phyloP scores from a whole-genome alignment of 2,113 vertebrate genomes.

The Chlamydotis undulata region DNA sequence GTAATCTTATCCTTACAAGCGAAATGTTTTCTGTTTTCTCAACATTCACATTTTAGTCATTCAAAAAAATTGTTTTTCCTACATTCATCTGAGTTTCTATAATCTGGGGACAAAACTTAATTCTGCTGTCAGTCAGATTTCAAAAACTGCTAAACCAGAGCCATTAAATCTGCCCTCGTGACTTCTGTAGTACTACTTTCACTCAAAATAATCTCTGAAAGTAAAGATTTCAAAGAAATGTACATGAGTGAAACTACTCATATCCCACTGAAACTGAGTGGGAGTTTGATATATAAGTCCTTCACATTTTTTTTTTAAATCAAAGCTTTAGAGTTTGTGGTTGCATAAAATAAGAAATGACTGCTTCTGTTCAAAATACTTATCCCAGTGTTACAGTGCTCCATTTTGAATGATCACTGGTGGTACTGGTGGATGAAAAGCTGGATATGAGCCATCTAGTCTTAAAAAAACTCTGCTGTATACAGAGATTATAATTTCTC shows the following conservation, averaged over 20 bases:
- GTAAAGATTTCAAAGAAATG: neutral
- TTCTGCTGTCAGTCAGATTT: neutral
- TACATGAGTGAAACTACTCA: neutral
- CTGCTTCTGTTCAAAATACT: neutral
- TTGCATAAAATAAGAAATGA: neutral
- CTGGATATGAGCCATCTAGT: neutral
- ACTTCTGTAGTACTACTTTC: neutral
- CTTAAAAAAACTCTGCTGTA: fast-evolving
- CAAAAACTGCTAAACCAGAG: neutral
- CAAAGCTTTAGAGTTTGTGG: neutral
- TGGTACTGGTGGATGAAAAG: no score
- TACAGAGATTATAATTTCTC: neutral
- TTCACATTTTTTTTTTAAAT: neutral
- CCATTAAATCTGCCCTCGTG: neutral
- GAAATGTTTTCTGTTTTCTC: neutral
- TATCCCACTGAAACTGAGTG: neutral
- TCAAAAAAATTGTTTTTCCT: neutral
- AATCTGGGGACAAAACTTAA: neutral
- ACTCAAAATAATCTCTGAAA: neutral
- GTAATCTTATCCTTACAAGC: neutral
- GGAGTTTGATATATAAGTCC: neutral
- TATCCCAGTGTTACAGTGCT: neutral
- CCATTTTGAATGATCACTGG: neutral
- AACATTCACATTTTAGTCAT: neutral
- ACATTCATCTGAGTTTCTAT: neutral